phyloP scores from a whole-genome alignment of 2,888 invertebrate genomes.

The Unio delphinus region DNA sequence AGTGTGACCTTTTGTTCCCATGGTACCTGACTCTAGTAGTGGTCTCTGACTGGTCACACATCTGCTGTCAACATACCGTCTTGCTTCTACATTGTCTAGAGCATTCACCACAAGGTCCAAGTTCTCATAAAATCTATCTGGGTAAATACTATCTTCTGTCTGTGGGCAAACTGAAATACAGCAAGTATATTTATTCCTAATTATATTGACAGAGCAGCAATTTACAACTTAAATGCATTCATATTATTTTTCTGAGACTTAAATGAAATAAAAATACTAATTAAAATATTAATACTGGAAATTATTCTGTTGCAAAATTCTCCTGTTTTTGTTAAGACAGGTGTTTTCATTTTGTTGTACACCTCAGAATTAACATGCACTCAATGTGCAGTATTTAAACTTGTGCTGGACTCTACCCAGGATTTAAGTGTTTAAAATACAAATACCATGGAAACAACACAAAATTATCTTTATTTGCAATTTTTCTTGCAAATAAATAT shows the following conservation, averaged over 20 bases:
- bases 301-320: neutral
- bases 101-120: conserved; percentile 70
- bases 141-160: conserved; percentile 64
- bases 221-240: no score
- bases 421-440: no score
- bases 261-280: no score
- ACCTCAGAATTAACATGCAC: no score
- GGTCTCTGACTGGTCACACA: conserved; percentile 70
- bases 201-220: neutral
- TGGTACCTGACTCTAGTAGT: conserved; percentile 71
- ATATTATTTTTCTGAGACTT: no score
- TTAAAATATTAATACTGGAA: neutral
- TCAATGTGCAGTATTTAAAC: no score
- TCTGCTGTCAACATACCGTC: conserved; percentile 71
- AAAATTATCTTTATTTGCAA: no score
- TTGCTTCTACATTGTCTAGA: conserved; percentile 71
- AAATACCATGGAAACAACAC: no score
- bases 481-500: no score
- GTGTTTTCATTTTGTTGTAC: neutral
- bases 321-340: neutral
- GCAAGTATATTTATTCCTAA: neutral
- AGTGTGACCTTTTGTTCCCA: conserved; percentile 72
- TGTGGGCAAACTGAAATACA: conserved; percentile 62
- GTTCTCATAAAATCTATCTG: conserved; percentile 66
- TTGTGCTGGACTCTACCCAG: no score